Conservation (phyloP, 1,140 invertebrate species). For the Apis laboriosa region DNA sequence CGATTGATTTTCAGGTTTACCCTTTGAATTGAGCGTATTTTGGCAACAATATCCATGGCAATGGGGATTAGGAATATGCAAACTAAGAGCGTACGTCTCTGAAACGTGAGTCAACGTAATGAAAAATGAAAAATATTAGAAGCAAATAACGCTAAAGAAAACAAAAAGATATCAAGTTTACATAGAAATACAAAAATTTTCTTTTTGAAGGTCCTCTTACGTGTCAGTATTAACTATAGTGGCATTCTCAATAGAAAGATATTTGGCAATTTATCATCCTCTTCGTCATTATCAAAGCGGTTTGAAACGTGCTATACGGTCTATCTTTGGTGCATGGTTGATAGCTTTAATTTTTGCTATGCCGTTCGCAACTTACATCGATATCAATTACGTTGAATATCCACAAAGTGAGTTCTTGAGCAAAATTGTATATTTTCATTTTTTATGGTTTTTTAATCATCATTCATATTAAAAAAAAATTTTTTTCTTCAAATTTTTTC, state of each 20-base stretch:
- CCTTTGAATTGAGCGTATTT: constrained; percentile 91
- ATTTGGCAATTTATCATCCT: constrained; percentile 96
- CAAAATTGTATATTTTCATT: background rate
- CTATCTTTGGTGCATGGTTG: constrained; percentile 90
- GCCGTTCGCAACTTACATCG: constrained; percentile 89
- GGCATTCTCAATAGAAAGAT: constrained; percentile 92
- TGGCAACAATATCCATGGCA: constrained; percentile 96
- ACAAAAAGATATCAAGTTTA: background rate
- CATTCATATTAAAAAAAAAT: too few relatives aligned
- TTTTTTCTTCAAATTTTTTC: background rate
- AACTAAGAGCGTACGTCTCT: constrained; percentile 86
- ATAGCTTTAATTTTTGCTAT: constrained; percentile 88
- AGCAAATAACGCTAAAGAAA: too few relatives aligned
- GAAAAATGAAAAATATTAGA: background rate
- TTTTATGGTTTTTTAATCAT: background rate
- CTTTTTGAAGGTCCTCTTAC: constrained; percentile 87
- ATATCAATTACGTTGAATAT: constrained; percentile 86
- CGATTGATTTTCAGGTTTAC: constrained; percentile 85
- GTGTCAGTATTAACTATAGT: constrained; percentile 95
- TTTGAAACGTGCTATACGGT: constrained; percentile 89
- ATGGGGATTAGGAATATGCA: constrained; percentile 90
- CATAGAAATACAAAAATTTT: background rate
- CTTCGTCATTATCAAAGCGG: constrained; percentile 89
- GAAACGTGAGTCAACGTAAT: constrained; percentile 72
- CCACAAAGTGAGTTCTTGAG: constrained; percentile 82